These are phyloP conservation scores for Uria lomvia DNA, from an alignment of 2,113 vertebrate genomes.

Conservation along the genomic window DNA sequence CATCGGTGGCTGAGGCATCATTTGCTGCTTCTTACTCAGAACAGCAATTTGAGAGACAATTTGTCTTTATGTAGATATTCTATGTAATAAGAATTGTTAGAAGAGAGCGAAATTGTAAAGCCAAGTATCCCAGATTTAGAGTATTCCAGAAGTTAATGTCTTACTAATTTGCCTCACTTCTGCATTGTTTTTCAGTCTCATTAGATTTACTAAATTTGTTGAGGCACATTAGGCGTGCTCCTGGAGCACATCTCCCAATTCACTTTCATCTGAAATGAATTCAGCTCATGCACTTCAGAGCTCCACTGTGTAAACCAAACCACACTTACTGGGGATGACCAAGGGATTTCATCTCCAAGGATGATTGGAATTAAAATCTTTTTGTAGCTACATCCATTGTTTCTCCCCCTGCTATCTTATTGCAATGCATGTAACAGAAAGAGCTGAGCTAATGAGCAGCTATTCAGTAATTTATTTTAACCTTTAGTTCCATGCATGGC, in stretches of 20 bases:
- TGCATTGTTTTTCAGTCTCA: neutral
- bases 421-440: neutral
- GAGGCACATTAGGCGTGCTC: neutral
- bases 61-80: neutral
- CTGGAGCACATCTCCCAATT: neutral
- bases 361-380: neutral
- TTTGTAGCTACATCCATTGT: neutral
- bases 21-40: neutral
- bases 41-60: neutral
- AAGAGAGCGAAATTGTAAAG: neutral
- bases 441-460: neutral
- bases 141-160: neutral
- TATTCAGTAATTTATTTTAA: neutral
- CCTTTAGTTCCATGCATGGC: neutral
- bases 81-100: neutral
- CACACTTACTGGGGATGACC: neutral
- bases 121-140: neutral
- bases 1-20: neutral
- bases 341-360: neutral
- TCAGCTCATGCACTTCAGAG: neutral
- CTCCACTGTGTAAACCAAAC: neutral
- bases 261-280: neutral
- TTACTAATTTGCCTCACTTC: neutral
- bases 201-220: neutral
- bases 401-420: neutral